Conservation (phyloP, 2,797 vertebrate genomes). For the Glyptemys insculpta region DNA sequence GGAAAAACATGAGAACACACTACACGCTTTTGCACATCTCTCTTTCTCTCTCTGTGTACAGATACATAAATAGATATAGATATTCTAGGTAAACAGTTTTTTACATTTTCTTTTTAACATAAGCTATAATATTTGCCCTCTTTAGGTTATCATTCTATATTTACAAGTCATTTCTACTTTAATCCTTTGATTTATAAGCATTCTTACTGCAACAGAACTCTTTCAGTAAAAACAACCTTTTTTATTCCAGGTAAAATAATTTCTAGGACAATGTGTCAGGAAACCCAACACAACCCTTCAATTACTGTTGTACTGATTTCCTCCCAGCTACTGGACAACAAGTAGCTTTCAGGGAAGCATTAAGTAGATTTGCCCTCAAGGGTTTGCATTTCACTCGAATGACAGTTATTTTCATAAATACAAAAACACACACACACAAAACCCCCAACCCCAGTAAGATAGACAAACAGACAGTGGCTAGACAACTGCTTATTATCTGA, state of each 20-base stretch:
- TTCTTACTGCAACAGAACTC: constrained; percentile 5
- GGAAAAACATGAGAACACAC: constrained; percentile 51
- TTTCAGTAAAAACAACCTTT: constrained; percentile 23
- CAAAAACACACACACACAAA: not conserved
- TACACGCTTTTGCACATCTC: not conserved
- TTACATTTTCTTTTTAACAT: constrained; percentile 32
- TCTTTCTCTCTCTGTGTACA: not conserved
- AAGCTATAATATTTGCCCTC: not conserved
- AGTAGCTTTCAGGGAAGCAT: constrained; percentile 77
- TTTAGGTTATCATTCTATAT: constrained; percentile 7
- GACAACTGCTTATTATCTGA: constrained; percentile 73
- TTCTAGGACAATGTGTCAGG: constrained; percentile 60
- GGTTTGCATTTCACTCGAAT: constrained; percentile 75
- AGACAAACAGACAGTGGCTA: constrained; percentile 50
- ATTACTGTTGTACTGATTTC: constrained; percentile 70
- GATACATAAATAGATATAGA: constrained; percentile 9
- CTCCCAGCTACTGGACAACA: constrained; percentile 76
- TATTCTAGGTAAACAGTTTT: constrained; percentile 47
- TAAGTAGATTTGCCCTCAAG: constrained; percentile 78
- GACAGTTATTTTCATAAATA: constrained; percentile 80
- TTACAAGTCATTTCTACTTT: constrained; percentile 39
- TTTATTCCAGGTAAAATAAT: constrained; percentile 66
- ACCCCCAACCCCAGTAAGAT: constrained; percentile 34
- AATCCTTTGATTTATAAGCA: constrained; percentile 51
- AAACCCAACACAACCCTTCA: constrained; percentile 62